A percentile compares a stretch with the other conserved stretches of the same genome.
Conservation (phyloP, 2,888 invertebrate species). For the Eupeodes luniger region DNA sequence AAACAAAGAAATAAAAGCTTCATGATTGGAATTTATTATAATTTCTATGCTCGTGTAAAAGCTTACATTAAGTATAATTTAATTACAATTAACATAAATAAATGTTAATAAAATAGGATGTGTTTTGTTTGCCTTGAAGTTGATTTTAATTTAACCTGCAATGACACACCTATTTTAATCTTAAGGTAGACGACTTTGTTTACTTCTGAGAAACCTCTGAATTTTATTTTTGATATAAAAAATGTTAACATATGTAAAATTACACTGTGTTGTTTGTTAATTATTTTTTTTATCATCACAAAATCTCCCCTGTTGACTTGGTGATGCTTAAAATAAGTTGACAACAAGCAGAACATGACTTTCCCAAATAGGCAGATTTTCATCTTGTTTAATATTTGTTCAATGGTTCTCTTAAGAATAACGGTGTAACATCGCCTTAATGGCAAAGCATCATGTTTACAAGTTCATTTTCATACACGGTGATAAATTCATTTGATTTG, state of each 20-base stretch:
- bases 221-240: no score
- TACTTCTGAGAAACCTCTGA: no score
- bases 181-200: no score
- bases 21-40: constrained; percentile 14
- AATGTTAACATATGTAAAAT: no score
- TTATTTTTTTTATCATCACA: constrained; percentile 3
- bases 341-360: background rate
- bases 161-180: background rate
- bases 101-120: background rate
- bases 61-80: constrained; percentile 8
- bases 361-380: background rate
- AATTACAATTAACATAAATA: constrained; percentile 10
- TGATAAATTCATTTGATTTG: constrained; percentile 30
- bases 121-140: background rate
- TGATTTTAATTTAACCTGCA: background rate
- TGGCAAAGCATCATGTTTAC: constrained; percentile 33
- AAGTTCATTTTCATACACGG: constrained; percentile 20
- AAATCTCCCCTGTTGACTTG: background rate
- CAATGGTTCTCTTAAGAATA: constrained; percentile 24
- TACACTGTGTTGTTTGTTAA: no score
- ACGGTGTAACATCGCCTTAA: background rate
- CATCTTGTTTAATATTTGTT: constrained; percentile 25
- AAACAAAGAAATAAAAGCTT: background rate
- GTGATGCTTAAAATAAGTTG: background rate
- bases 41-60: background rate